Evolutionary conservation across 1,140 invertebrate genomes (phyloP).

Genomic region (Drosophila dunni): DNA sequence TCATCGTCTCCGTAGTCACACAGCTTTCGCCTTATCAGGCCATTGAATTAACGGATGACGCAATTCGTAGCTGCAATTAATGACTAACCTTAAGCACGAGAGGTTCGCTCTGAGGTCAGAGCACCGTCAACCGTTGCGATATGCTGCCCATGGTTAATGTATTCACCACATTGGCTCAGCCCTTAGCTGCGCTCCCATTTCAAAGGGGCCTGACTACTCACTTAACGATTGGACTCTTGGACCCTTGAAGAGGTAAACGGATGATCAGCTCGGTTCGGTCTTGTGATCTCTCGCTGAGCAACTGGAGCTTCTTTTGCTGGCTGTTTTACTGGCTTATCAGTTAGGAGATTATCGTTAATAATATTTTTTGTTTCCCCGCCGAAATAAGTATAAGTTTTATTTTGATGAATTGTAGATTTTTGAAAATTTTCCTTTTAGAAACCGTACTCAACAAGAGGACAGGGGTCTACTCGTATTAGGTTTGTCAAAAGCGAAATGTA

Average conservation of each 20-base stretch:
- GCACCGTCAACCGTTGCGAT: constrained; percentile 23
- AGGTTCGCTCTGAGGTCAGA: constrained; percentile 51
- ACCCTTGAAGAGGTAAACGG: background rate
- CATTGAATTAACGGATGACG: constrained; percentile 60
- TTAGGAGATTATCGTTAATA: too few species aligned
- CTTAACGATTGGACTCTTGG: constrained; percentile 29
- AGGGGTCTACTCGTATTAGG: too few species aligned
- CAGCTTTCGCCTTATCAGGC: constrained; percentile 50
- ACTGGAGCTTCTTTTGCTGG: too few species aligned
- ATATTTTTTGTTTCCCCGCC: too few species aligned
- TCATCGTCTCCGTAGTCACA: constrained; percentile 37
- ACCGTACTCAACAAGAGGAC: too few species aligned
- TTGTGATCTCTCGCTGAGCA: too few species aligned
- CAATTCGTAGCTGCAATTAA: constrained; percentile 69
- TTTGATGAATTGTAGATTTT: too few species aligned
- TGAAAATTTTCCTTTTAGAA: too few species aligned
- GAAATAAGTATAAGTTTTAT: too few species aligned
- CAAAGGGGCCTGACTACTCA: constrained; percentile 35
- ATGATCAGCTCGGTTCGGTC: background rate
- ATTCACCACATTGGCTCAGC: background rate
- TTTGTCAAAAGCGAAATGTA: too few species aligned
- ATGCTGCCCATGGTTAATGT: constrained; percentile 26
- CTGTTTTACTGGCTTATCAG: too few species aligned
- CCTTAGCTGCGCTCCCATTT: background rate
- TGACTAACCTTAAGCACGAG: constrained; percentile 67